Base-by-base conservation (phyloP, 2,113 vertebrate species). In the Cottus gobio region DNA sequence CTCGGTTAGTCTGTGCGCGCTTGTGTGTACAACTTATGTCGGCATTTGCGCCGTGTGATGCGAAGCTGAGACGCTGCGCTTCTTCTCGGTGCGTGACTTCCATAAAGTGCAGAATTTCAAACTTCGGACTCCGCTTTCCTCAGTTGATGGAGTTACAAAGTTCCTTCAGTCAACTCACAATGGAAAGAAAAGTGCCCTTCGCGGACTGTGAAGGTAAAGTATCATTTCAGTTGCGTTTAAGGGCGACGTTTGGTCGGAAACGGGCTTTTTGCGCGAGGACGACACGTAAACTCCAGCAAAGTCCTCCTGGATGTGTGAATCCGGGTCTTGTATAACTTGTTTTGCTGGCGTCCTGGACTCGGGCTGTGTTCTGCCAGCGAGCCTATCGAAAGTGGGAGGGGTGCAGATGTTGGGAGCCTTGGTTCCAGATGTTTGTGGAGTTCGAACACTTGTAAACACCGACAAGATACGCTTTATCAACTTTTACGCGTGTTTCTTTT, bases 311-410 rank as follows among this genome's bases (percentile, higher is more conserved):
- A 84, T 46, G 79, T 71, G 70, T 72, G 77, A 31, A 77, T 80
- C 82, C 63, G 15, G n/a, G 7, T 71, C 88, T 93, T 94, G 93
- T 91, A 84, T 93, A 92, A 94, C 85, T 95, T 94, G 90, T 94
- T 93, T 94, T 93, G 91, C 89, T 94, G 92, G 90, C 90, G 79
- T 91, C 90, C 80, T 88, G 84, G 73, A 79, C 78, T 86, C 77
- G 69, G 72, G n/a, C 85, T 65, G 77, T 73, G 83, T 87, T 91
- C 76, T 92, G 93, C 93, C 93, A 94, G 91, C 90, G 60, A 90
- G 70, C 89, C 78, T 85, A 87, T 93, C 87, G 85, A 85, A 89
- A 92, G 93, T 94, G 93, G 95, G 94, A 95, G 94, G 92, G 93
- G 92, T 95, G 87, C 93, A 94, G 95, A 95, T 94, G 93, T 94